Conservation (phyloP, 2,888 invertebrate species). For the Epiblema foenella region DNA sequence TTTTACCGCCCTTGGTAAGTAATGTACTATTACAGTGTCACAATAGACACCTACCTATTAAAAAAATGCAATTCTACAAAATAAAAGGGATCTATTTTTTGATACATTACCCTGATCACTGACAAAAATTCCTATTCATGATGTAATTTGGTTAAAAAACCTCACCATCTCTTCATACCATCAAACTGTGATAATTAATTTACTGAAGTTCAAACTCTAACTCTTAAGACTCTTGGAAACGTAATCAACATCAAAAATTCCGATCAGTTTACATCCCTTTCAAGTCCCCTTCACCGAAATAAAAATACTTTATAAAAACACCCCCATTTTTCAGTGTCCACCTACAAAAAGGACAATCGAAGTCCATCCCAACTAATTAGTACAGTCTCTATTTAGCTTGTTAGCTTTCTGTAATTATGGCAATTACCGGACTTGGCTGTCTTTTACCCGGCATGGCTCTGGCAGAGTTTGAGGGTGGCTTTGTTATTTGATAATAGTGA, state of each 20-base stretch:
- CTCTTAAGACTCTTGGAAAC: not conserved
- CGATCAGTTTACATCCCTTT: slow-evolving; percentile 5
- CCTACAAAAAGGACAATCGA: slow-evolving; percentile 36
- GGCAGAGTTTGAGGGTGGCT: not conserved
- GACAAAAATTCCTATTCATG: not conserved
- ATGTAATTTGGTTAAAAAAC: not conserved
- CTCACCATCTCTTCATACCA: not conserved
- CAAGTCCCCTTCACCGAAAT: slow-evolving; percentile 15
- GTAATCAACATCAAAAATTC: not conserved
- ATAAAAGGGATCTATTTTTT: too few relatives aligned
- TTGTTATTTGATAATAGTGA: slow-evolving; percentile 24
- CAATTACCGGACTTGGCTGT: slow-evolving; percentile 28
- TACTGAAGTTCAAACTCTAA: not conserved
- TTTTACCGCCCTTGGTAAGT: too few relatives aligned
- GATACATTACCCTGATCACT: too few relatives aligned
- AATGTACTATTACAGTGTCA: too few relatives aligned
- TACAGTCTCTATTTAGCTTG: slow-evolving; percentile 1
- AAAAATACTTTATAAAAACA: slow-evolving; percentile 26
- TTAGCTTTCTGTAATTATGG: slow-evolving; percentile 34
- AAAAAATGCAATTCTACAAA: too few relatives aligned
- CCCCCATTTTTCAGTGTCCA: slow-evolving; percentile 1
- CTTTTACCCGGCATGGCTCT: slow-evolving; percentile 1
- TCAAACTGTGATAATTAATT: not conserved
- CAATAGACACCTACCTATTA: too few relatives aligned
- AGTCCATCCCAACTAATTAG: slow-evolving; percentile 32